These are phyloP conservation scores for Hymenopus coronatus DNA, from an alignment of 2,888 invertebrate species.

Conservation along the genomic window DNA sequence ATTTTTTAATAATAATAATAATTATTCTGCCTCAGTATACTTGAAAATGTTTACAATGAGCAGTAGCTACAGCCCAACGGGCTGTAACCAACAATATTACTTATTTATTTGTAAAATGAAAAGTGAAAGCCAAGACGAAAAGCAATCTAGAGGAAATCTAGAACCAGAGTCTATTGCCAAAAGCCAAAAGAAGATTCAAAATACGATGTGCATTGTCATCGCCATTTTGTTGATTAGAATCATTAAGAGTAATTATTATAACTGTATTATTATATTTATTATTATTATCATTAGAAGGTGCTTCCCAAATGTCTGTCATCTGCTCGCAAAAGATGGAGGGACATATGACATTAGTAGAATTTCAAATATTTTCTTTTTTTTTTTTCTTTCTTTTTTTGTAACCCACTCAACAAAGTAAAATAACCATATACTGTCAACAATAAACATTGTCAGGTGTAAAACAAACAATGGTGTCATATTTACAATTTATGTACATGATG, in stretches of 20 bases:
- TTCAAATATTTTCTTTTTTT: constrained; percentile 22
- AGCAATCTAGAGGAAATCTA: constrained; percentile 32
- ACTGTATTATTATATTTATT: not conserved
- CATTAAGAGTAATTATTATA: not conserved
- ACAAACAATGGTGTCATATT: constrained; percentile 40
- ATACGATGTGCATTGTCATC: not conserved
- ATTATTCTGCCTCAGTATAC: not conserved
- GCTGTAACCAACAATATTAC: constrained; percentile 1
- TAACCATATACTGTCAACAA: constrained; percentile 40
- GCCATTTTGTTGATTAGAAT: constrained; percentile 13
- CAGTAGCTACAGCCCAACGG: not conserved
- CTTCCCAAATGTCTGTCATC: constrained; percentile 24
- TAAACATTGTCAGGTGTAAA: constrained; percentile 40
- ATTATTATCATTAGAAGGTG: constrained; percentile 17
- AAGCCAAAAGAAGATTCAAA: constrained; percentile 36
- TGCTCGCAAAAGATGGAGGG: constrained; percentile 34
- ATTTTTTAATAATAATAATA: not conserved
- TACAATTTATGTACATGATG: constrained; percentile 40
- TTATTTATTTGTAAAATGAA: constrained; percentile 23
- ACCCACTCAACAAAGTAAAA: constrained; percentile 39
- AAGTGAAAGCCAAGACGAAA: constrained; percentile 24
- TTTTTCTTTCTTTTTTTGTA: constrained; percentile 28
- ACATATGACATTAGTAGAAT: constrained; percentile 30
- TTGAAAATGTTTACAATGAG: constrained; percentile 8
- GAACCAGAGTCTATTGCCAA: constrained; percentile 27